These are phyloP conservation scores for Panthera leo DNA, from an alignment of 2,113 vertebrate genomes.

Conservation along the genomic window DNA sequence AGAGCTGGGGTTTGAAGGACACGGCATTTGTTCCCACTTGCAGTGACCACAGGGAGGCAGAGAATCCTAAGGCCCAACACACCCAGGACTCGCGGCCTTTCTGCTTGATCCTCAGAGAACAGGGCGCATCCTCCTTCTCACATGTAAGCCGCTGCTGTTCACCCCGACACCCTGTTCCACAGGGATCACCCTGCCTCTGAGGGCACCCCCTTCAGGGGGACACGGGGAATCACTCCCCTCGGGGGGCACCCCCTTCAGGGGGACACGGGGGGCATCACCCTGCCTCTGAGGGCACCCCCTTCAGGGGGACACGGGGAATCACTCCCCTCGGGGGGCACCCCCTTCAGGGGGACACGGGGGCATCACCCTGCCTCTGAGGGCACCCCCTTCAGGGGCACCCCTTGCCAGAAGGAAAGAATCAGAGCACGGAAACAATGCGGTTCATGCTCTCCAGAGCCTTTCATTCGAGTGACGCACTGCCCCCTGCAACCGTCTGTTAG, in stretches of 20 bases:
- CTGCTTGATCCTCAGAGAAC: neutral
- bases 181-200: neutral
- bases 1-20: neutral
- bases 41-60: neutral
- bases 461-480: neutral
- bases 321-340: too few species aligned
- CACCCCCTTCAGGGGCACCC: neutral
- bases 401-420: neutral
- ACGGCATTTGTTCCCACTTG: neutral
- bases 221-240: too few species aligned
- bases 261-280: too few species aligned
- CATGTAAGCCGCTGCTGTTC: fast-evolving
- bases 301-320: too few species aligned
- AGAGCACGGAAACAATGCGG: neutral
- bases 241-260: neutral
- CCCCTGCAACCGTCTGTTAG: neutral
- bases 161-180: neutral
- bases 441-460: neutral
- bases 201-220: neutral
- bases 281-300: too few species aligned
- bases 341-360: neutral
- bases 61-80: too few species aligned
- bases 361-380: neutral
- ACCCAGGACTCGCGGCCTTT: too few species aligned
- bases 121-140: neutral